These are phyloP conservation scores for Tenthredo livida DNA, from an alignment of 2,888 invertebrate genomes.

Conservation along the genomic window DNA sequence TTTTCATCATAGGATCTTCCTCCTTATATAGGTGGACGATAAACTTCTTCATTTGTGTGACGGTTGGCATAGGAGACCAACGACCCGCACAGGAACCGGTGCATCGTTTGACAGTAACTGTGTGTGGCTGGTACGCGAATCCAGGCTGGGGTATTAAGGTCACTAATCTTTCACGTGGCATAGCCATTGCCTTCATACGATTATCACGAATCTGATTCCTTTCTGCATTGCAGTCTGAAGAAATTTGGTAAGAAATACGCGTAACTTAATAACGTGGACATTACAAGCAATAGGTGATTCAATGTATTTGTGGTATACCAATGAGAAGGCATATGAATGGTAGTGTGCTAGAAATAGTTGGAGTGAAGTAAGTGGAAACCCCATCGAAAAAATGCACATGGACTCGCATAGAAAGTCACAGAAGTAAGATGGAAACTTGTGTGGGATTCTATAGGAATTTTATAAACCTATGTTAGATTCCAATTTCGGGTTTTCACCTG, in stretches of 20 bases:
- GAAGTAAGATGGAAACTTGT: no score
- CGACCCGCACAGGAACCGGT: constrained; percentile 55
- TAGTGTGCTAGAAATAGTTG: no score
- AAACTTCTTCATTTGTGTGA: neutral
- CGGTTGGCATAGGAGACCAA: constrained; percentile 56
- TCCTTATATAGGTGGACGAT: constrained; percentile 42
- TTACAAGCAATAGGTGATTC: no score
- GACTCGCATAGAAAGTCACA: no score
- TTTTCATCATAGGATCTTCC: neutral
- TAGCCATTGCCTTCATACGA: constrained; percentile 51
- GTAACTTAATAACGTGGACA: no score
- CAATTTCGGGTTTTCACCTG: no score
- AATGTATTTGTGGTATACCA: no score
- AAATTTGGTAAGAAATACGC: neutral
- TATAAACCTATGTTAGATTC: no score
- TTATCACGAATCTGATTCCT: neutral
- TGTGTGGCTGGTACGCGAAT: constrained; percentile 54
- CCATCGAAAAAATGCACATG: no score
- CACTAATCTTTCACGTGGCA: constrained; percentile 55
- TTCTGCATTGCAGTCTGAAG: neutral
- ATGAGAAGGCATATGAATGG: no score
- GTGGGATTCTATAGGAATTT: no score
- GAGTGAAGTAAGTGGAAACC: no score
- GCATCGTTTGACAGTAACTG: constrained; percentile 58
- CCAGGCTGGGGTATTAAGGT: constrained; percentile 54